These are phyloP conservation scores for Paralichthys olivaceus DNA, from an alignment of 2,113 vertebrate species.

Conservation along the genomic window DNA sequence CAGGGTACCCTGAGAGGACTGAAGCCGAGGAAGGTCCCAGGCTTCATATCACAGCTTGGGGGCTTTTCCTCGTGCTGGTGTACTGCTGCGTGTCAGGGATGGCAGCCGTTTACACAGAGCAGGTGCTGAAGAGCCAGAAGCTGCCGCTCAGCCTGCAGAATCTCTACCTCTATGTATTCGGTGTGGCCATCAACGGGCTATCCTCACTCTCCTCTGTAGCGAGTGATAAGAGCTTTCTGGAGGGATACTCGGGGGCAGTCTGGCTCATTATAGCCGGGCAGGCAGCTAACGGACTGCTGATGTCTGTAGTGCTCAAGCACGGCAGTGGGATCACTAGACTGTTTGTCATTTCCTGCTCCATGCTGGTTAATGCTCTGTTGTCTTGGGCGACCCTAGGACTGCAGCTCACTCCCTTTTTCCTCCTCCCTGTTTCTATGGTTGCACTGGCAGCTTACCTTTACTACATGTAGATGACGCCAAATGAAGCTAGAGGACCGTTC, in stretches of 20 bases:
- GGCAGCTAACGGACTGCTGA: slow-evolving; percentile 91
- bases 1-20: not conserved
- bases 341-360: slow-evolving; percentile 94
- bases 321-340: slow-evolving; percentile 94
- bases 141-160: slow-evolving; percentile 93
- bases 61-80: slow-evolving; percentile 84
- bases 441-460: slow-evolving; percentile 90
- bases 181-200: slow-evolving; percentile 85
- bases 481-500: not conserved
- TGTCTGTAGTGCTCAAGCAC: slow-evolving; percentile 95
- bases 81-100: slow-evolving; percentile 91
- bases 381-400: slow-evolving; percentile 87
- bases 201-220: slow-evolving; percentile 76
- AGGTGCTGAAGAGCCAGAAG: slow-evolving; percentile 87
- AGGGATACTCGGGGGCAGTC: slow-evolving; percentile 87
- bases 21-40: slow-evolving; percentile 4
- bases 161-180: slow-evolving; percentile 91
- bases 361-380: slow-evolving; percentile 90
- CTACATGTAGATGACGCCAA: slow-evolving; percentile 78
- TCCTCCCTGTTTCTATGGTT: slow-evolving; percentile 83
- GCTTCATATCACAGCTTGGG: slow-evolving; percentile 85
- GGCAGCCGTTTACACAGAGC: slow-evolving; percentile 92
- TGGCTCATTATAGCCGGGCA: slow-evolving; percentile 88
- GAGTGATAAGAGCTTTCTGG: slow-evolving; percentile 79
- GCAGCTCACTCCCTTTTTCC: slow-evolving; percentile 89